These are phyloP conservation scores for Allygus modestus DNA, from an alignment of 2,888 invertebrate species.

Conservation along the genomic window DNA sequence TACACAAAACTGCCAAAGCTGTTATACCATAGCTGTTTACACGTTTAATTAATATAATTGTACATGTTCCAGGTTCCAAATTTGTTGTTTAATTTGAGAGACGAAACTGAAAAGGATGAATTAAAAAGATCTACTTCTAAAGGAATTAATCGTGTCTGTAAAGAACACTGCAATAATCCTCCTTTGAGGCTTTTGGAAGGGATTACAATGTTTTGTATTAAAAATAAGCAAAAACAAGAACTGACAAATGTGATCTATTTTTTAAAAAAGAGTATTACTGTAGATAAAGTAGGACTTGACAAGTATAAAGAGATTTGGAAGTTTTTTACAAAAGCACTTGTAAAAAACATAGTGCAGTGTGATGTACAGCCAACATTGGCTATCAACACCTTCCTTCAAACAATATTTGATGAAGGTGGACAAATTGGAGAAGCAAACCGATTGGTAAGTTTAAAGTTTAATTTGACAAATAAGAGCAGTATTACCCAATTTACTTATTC, in stretches of 20 bases:
- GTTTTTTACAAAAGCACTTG: not conserved
- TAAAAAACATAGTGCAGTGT: not conserved
- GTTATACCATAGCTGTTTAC: no score
- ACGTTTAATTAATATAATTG: no score
- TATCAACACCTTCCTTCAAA: not conserved
- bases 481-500: no score
- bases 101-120: not conserved
- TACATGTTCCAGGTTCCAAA: slow-evolving; percentile 8
- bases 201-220: not conserved
- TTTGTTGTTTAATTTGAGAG: not conserved
- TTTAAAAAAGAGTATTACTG: not conserved
- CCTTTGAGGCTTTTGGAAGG: not conserved
- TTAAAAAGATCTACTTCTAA: not conserved
- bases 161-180: not conserved
- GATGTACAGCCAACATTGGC: not conserved
- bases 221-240: not conserved
- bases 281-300: not conserved
- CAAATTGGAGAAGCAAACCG: not conserved
- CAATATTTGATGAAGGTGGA: not conserved
- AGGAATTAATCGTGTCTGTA: not conserved
- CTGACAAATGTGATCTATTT: not conserved
- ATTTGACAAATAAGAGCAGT: no score
- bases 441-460: not conserved
- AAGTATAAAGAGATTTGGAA: not conserved
- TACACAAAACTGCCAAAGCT: no score